Conservation (phyloP, 1,140 invertebrate genomes). For the Ganaspis sp. region DNA sequence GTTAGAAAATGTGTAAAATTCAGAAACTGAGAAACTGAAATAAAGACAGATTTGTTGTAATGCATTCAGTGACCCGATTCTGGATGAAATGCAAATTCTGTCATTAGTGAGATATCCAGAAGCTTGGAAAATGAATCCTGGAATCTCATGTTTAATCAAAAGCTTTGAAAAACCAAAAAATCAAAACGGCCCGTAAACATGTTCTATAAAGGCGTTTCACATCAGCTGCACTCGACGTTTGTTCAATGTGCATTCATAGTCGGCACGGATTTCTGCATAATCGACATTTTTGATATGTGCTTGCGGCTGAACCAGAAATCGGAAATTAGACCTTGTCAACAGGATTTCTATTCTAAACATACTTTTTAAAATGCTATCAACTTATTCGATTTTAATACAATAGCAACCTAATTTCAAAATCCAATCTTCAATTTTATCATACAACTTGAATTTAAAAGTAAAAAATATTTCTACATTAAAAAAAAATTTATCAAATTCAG, state of each 20-base stretch:
- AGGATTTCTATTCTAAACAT: not conserved
- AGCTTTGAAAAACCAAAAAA: not conserved
- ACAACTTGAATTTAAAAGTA: too few species aligned
- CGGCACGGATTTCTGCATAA: not conserved
- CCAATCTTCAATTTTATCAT: too few species aligned
- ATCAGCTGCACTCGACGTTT: not conserved
- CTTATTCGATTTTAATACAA: too few species aligned
- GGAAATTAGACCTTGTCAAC: not conserved
- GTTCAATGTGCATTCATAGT: not conserved
- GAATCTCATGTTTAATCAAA: conserved; percentile 12
- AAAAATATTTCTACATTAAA: too few species aligned
- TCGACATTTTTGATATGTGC: not conserved
- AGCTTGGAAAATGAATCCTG: conserved; percentile 2
- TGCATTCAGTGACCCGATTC: conserved; percentile 15
- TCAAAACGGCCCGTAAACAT: not conserved
- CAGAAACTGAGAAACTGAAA: not conserved
- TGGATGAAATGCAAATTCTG: not conserved
- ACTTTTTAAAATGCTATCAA: too few species aligned
- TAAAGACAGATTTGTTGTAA: not conserved
- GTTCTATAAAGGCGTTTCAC: not conserved
- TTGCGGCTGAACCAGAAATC: not conserved
- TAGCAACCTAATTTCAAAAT: too few species aligned
- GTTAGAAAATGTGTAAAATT: too few species aligned
- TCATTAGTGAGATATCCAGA: conserved; percentile 18
- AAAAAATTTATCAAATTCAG: too few species aligned